phyloP scores from a whole-genome alignment of 2,113 vertebrate genomes.

The Passer montanus region DNA sequence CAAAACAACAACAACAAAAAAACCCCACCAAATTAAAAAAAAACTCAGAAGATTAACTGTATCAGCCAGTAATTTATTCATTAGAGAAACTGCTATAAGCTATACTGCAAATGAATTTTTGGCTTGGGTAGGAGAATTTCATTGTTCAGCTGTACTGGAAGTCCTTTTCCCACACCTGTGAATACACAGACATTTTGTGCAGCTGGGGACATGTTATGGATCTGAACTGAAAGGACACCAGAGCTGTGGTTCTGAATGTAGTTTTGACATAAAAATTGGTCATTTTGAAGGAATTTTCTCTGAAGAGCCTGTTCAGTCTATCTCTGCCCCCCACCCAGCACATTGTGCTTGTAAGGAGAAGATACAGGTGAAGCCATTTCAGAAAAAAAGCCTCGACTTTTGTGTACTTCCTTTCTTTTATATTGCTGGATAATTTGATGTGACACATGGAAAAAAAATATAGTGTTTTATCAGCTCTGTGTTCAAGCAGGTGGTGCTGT shows the following conservation, averaged over 20 bases:
- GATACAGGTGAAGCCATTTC: not conserved
- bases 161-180: not conserved
- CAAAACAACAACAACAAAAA: not conserved
- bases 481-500: constrained; percentile 66
- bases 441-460: constrained; percentile 8
- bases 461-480: constrained; percentile 43
- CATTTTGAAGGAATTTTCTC: constrained; percentile 23
- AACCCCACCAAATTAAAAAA: not conserved
- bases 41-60: not conserved
- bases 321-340: constrained; percentile 8
- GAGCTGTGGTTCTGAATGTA: not conserved
- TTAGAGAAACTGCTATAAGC: not conserved
- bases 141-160: not conserved
- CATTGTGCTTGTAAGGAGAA: constrained; percentile 25
- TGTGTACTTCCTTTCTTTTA: constrained; percentile 52
- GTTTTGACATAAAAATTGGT: not conserved
- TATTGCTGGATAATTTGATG: constrained; percentile 28
- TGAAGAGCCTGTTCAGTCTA: not conserved
- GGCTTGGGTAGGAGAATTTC: not conserved
- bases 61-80: not conserved
- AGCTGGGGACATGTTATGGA: not conserved
- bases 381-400: constrained; percentile 21
- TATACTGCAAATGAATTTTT: not conserved
- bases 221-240: not conserved
- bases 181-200: not conserved